Conservation (phyloP, 2,888 invertebrate genomes). For the Drosophila paucipuncta region DNA sequence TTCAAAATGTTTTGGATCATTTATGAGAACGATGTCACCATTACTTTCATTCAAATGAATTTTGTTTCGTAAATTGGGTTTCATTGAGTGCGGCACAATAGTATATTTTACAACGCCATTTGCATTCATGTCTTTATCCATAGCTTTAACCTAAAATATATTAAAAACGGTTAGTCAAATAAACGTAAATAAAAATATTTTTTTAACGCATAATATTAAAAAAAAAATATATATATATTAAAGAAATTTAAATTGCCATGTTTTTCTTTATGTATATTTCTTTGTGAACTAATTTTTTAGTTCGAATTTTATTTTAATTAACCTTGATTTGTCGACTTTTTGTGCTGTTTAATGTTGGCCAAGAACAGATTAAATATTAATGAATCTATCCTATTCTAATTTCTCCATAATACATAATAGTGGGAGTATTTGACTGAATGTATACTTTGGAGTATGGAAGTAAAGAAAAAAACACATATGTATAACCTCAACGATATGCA, state of each 20-base stretch:
- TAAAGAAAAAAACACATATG: too few relatives aligned
- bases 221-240: too few relatives aligned
- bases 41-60: slow-evolving; percentile 90
- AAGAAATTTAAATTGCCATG: neutral
- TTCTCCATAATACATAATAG: too few relatives aligned
- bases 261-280: neutral
- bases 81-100: slow-evolving; percentile 89
- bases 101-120: slow-evolving; percentile 91
- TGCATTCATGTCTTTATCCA: slow-evolving; percentile 92
- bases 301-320: neutral
- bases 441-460: too few relatives aligned
- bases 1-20: slow-evolving; percentile 80
- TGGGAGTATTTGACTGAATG: too few relatives aligned
- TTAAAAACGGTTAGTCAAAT: neutral
- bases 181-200: neutral
- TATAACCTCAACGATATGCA: too few relatives aligned
- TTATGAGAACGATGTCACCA: slow-evolving; percentile 49
- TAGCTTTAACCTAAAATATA: slow-evolving; percentile 87
- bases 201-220: neutral
- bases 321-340: neutral
- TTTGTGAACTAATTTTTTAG: neutral
- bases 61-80: slow-evolving; percentile 88
- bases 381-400: neutral
- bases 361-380: neutral
- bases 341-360: neutral